Conservation (phyloP, 2,113 vertebrate genomes). For the Pipra filicauda region DNA sequence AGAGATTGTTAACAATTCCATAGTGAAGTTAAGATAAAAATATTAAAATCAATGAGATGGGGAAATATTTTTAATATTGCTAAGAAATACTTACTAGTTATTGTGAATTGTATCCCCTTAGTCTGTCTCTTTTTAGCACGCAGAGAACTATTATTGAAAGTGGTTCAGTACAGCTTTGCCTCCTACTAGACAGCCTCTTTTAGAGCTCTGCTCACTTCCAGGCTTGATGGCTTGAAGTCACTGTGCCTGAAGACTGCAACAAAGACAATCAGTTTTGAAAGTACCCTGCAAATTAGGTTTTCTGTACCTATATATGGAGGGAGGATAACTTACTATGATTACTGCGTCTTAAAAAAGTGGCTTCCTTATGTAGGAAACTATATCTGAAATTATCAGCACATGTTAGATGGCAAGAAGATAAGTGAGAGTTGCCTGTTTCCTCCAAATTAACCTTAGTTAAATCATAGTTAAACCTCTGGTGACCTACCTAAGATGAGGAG, state of each 20-base stretch:
- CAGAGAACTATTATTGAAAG: not conserved
- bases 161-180: not conserved
- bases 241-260: not conserved
- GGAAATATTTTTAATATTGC: not conserved
- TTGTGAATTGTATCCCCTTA: not conserved
- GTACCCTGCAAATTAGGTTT: not conserved
- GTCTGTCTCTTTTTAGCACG: not conserved
- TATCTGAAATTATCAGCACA: not conserved
- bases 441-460: not conserved
- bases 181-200: not conserved
- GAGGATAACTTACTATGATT: not conserved
- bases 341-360: not conserved
- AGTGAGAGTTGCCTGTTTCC: not conserved
- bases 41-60: not conserved
- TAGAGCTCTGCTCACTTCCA: not conserved
- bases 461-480: not conserved
- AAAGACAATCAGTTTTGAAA: not conserved
- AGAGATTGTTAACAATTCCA: not conserved
- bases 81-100: not conserved
- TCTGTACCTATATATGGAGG: not conserved
- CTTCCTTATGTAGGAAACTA: not conserved
- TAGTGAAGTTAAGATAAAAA: not conserved
- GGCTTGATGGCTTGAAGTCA: not conserved
- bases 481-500: not conserved
- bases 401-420: not conserved